Evolutionary conservation across 2,797 vertebrate genomes (phyloP).

Genomic region (Macropodus opercularis): DNA sequence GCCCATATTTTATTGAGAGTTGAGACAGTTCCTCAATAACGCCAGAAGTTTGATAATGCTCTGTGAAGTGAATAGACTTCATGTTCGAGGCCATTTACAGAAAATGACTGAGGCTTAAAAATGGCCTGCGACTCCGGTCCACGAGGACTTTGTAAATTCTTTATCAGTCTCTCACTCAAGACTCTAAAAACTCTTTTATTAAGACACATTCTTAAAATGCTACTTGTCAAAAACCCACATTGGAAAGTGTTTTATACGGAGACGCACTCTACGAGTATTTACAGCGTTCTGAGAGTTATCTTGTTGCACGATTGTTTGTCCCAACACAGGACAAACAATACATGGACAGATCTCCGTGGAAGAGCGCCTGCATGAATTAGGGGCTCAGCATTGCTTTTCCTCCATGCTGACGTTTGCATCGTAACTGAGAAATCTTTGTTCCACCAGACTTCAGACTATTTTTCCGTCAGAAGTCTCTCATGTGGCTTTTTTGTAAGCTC

Average conservation of each 20-base stretch:
- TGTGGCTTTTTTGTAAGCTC: not conserved
- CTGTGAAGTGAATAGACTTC: conserved; percentile 60
- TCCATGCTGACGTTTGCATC: conserved; percentile 22
- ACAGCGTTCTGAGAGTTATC: too few relatives aligned
- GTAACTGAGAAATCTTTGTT: conserved; percentile 13
- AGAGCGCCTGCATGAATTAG: conserved; percentile 29
- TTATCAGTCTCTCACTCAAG: conserved; percentile 27
- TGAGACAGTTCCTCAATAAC: conserved; percentile 72
- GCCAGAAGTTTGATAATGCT: conserved; percentile 66
- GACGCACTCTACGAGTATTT: too few relatives aligned
- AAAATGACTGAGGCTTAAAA: conserved; percentile 59
- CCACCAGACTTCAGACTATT: conserved; percentile 12
- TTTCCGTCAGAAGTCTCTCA: not conserved
- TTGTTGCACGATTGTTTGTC: too few relatives aligned
- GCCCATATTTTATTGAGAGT: conserved; percentile 72
- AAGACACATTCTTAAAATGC: not conserved
- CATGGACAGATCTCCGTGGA: conserved; percentile 28
- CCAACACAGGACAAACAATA: not conserved
- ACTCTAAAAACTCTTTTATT: conserved; percentile 22
- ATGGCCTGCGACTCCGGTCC: conserved; percentile 42
- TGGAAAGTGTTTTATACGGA: too few relatives aligned
- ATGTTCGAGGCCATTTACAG: conserved; percentile 58
- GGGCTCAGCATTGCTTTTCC: conserved; percentile 23
- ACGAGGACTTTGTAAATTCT: conserved; percentile 27
- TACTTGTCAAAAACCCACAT: conserved; percentile 17